These are phyloP conservation scores for Pampusana beccarii DNA, from an alignment of 2,113 vertebrate genomes.

Conservation along the genomic window DNA sequence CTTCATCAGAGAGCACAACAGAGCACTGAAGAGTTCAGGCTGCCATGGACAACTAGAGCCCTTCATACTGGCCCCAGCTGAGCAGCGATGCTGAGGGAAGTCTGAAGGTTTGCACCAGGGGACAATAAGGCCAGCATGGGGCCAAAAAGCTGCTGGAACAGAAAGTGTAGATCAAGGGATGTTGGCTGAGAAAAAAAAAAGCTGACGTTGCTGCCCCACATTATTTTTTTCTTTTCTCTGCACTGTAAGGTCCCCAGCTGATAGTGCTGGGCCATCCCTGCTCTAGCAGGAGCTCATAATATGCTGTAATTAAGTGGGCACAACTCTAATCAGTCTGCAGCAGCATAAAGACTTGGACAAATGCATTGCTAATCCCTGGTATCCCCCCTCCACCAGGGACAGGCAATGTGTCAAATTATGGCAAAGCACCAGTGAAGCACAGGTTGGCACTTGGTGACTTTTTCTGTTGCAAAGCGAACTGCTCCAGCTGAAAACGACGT, in stretches of 20 bases:
- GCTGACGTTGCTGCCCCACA: not conserved
- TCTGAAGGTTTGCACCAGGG: not conserved
- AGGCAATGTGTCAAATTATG: not conserved
- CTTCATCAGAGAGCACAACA: not conserved
- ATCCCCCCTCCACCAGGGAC: not conserved
- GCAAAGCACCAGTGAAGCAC: not conserved
- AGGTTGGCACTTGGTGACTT: not conserved
- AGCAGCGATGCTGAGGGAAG: not conserved
- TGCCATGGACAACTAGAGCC: not conserved
- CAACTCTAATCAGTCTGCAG: constrained; percentile 10
- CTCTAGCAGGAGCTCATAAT: not conserved
- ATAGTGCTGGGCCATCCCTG: not conserved
- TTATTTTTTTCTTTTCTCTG: not conserved
- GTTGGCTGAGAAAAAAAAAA: not conserved
- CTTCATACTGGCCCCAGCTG: not conserved
- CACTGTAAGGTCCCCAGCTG: not conserved
- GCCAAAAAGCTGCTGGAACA: not conserved
- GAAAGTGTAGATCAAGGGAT: not conserved
- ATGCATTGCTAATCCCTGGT: not conserved
- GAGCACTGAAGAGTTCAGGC: not conserved
- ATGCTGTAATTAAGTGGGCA: constrained; percentile 15
- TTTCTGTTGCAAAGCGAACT: not conserved
- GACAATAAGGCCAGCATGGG: not conserved
- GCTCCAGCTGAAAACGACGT: not conserved
- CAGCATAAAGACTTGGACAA: not conserved